phyloP scores from a whole-genome alignment of 2,113 vertebrate species.

The Scalopus aquaticus region DNA sequence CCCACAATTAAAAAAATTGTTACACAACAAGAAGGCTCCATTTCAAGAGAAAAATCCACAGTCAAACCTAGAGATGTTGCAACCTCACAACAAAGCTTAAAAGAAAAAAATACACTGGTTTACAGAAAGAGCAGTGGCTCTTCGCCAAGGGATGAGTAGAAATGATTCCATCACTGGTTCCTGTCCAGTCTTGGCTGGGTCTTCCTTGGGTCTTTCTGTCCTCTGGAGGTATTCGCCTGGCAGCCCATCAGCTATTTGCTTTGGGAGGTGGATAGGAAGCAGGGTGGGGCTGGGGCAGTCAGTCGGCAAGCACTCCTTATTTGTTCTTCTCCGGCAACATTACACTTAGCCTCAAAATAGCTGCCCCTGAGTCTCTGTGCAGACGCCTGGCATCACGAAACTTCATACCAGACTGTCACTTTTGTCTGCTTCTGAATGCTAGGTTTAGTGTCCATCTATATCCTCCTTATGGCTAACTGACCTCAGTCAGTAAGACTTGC shows the following conservation, averaged over 20 bases:
- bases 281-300: neutral
- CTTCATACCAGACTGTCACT: neutral
- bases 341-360: neutral
- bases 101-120: slow-evolving; percentile 31
- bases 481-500: neutral
- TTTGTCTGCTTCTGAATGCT: neutral
- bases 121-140: slow-evolving; percentile 14
- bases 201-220: slow-evolving; percentile 25
- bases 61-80: slow-evolving; percentile 16
- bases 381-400: neutral
- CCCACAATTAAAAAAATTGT: too few species aligned
- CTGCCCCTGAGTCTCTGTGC: neutral
- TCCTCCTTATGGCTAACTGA: neutral
- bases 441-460: neutral
- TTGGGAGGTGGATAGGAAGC: neutral
- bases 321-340: neutral
- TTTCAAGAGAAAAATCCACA: slow-evolving; percentile 26
- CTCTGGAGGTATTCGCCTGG: neutral
- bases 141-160: slow-evolving; percentile 21
- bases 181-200: neutral
- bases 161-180: slow-evolving; percentile 33
- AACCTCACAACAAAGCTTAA: slow-evolving; percentile 27
- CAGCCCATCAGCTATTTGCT: neutral
- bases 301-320: neutral
- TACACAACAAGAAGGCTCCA: slow-evolving; percentile 5